Evolutionary conservation across 1,140 invertebrate genomes (phyloP).

Genomic region (Trichoplusia ni): DNA sequence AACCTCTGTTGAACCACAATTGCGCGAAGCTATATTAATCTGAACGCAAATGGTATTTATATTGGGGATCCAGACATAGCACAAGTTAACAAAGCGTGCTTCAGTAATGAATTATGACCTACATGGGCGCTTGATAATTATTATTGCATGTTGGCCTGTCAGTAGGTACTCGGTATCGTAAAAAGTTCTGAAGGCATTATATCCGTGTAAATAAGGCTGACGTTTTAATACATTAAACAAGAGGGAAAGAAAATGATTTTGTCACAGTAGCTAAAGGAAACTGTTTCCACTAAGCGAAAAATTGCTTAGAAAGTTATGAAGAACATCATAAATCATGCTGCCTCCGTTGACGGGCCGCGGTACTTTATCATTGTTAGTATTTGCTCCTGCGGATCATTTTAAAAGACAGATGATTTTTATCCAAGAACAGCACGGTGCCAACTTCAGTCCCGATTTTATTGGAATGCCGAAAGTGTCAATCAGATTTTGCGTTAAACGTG

Average conservation of each 20-base stretch:
- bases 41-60: background rate
- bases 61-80: background rate
- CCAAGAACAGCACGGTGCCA: too few species aligned
- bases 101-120: background rate
- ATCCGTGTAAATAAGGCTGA: too few species aligned
- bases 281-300: background rate
- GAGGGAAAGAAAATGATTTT: too few species aligned
- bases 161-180: too few species aligned
- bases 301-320: background rate
- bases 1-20: slow-evolving; percentile 19
- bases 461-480: too few species aligned
- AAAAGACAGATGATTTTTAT: too few species aligned
- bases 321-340: background rate
- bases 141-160: background rate
- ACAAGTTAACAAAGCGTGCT: background rate
- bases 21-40: background rate
- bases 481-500: too few species aligned
- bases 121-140: background rate
- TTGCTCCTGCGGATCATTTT: too few species aligned
- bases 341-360: background rate
- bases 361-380: background rate
- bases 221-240: too few species aligned
- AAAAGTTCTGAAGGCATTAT: too few species aligned
- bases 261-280: background rate
- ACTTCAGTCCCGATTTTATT: too few species aligned